Percentiles rank a stretch among this genome's conserved stretches.
phyloP scores from a whole-genome alignment of 1,140 invertebrate species.

The Ruditapes philippinarum region DNA sequence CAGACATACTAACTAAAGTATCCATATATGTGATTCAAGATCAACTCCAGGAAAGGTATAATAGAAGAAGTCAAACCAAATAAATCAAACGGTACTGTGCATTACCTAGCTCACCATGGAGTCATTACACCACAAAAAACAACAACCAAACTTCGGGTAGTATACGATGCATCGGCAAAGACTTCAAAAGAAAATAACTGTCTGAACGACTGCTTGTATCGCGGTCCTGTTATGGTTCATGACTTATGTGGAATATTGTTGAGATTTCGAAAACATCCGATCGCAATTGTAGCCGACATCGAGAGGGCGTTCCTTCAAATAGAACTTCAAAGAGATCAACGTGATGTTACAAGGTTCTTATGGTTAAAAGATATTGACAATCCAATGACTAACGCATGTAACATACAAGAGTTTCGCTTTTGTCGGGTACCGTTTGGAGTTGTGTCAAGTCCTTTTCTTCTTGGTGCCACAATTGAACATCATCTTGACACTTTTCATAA shows the following conservation, averaged over 20 bases:
- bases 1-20: neutral
- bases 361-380: slow-evolving; percentile 19
- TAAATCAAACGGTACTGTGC: neutral
- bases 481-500: neutral
- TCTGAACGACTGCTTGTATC: slow-evolving; percentile 41
- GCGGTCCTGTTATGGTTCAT: no score
- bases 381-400: neutral
- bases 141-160: neutral
- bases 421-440: slow-evolving; percentile 5
- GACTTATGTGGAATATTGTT: no score
- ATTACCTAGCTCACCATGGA: neutral
- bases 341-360: slow-evolving; percentile 5
- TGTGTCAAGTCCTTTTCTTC: slow-evolving; percentile 5
- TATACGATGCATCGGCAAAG: no score
- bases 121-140: slow-evolving; percentile 9
- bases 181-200: slow-evolving; percentile 23
- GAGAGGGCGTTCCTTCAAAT: slow-evolving; percentile 45
- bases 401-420: slow-evolving; percentile 18
- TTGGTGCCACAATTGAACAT: slow-evolving; percentile 13
- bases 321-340: neutral
- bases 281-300: slow-evolving; percentile 7
- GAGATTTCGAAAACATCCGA: neutral
- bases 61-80: no score
- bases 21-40: neutral
- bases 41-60: neutral